phyloP scores from a whole-genome alignment of 92 coral and sea anemone species.

The Anthopleura xanthogrammica region DNA sequence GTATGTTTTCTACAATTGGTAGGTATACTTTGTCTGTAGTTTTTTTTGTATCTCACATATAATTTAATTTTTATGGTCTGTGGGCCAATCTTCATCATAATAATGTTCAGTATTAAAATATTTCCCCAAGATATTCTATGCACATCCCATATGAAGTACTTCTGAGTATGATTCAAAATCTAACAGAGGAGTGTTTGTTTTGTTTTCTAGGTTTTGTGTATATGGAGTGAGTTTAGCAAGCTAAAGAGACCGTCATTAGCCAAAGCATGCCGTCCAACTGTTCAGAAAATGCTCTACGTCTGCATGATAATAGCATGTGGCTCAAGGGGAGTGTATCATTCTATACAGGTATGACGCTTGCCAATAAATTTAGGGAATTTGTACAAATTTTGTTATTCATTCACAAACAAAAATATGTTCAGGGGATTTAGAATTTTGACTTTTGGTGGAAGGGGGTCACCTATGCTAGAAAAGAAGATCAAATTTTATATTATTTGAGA shows the following conservation, averaged over 20 bases:
- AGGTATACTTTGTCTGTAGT: constrained; percentile 15
- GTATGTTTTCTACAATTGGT: constrained; percentile 82
- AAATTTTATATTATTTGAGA: no score
- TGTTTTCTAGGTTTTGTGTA: constrained; percentile 71
- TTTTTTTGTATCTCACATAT: background rate
- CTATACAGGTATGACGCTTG: constrained; percentile 67
- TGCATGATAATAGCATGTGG: constrained; percentile 96
- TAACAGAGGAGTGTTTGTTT: background rate
- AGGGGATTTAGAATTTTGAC: no score
- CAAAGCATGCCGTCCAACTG: constrained; percentile 92
- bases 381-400: no score
- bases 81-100: no score
- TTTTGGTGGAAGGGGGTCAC: no score
- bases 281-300: constrained; percentile 85
- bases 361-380: no score
- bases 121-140: no score
- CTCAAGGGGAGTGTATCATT: constrained; percentile 86
- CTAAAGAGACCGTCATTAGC: constrained; percentile 72
- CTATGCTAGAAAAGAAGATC: no score
- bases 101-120: no score
- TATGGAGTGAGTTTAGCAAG: constrained; percentile 74
- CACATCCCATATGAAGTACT: no score
- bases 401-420: no score
- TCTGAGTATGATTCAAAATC: no score
- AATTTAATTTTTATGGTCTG: background rate